Conservation (phyloP, 2,888 invertebrate species). For the Macroteleia sp. region DNA sequence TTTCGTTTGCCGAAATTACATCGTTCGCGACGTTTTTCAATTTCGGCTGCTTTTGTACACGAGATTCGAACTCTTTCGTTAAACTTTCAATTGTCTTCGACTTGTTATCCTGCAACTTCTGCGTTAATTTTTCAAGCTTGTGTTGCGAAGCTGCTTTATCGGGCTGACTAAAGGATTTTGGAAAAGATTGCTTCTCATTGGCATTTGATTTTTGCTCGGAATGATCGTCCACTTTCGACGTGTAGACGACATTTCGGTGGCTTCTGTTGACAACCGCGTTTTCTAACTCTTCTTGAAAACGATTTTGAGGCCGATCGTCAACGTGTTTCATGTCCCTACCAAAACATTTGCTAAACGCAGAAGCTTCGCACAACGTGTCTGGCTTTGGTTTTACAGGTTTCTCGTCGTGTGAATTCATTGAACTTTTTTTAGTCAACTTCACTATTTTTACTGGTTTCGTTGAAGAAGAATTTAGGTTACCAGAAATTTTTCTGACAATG, state of each 20-base stretch:
- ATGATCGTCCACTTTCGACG: slow-evolving; percentile 33
- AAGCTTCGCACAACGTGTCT: slow-evolving; percentile 60
- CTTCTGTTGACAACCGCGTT: slow-evolving; percentile 63
- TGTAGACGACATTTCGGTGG: slow-evolving; percentile 47
- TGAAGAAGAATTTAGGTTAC: slow-evolving; percentile 52
- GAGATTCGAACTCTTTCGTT: slow-evolving; percentile 33
- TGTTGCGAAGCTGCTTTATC: slow-evolving; percentile 27
- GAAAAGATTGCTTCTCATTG: neutral
- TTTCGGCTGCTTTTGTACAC: slow-evolving; percentile 1
- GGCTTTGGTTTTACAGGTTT: slow-evolving; percentile 45
- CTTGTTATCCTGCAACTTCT: slow-evolving; percentile 28
- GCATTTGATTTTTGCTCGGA: neutral
- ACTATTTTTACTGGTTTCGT: slow-evolving; percentile 52
- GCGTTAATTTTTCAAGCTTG: slow-evolving; percentile 25
- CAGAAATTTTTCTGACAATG: slow-evolving; percentile 67
- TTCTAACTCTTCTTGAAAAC: slow-evolving; percentile 73
- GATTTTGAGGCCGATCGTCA: slow-evolving; percentile 69
- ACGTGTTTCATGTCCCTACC: slow-evolving; percentile 66
- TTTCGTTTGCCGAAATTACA: neutral
- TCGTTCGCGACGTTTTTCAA: neutral
- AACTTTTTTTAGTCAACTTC: slow-evolving; percentile 70
- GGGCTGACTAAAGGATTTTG: neutral
- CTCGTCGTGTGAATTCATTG: slow-evolving; percentile 65
- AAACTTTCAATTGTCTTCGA: slow-evolving; percentile 5
- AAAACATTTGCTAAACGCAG: slow-evolving; percentile 68